Conservation (phyloP, 2,888 invertebrate species). For the Unio delphinus region DNA sequence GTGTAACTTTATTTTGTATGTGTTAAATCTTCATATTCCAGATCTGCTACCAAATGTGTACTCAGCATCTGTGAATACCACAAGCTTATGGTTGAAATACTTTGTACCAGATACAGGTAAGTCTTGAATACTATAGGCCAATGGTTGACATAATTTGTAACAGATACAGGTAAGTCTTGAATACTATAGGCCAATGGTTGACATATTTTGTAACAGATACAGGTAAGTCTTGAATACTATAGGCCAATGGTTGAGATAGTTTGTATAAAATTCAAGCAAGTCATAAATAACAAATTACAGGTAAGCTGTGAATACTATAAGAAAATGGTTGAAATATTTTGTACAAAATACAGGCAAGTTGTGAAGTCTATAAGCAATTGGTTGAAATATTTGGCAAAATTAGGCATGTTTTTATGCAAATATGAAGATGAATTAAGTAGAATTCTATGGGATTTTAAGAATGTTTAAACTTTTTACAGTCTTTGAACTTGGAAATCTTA, state of each 20-base stretch:
- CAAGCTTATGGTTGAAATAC: slow-evolving; percentile 59
- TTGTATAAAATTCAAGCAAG: slow-evolving; percentile 65
- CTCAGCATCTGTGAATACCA: slow-evolving; percentile 65
- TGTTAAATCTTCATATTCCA: slow-evolving; percentile 27
- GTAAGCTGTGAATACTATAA: too few relatives aligned
- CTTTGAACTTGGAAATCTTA: too few relatives aligned
- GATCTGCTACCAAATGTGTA: slow-evolving; percentile 60
- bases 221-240: slow-evolving; percentile 44
- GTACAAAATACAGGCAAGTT: too few relatives aligned
- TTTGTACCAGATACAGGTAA: slow-evolving; percentile 66
- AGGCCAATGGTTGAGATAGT: slow-evolving; percentile 53
- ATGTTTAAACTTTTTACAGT: too few relatives aligned
- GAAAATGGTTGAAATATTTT: too few relatives aligned
- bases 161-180: slow-evolving; percentile 62
- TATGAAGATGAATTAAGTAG: too few relatives aligned
- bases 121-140: slow-evolving; percentile 6
- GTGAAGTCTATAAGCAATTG: too few relatives aligned
- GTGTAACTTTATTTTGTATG: too few relatives aligned
- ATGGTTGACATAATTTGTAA: slow-evolving; percentile 60
- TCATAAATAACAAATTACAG: not conserved
- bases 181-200: slow-evolving; percentile 35
- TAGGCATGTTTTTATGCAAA: too few relatives aligned
- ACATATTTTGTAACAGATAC: slow-evolving; percentile 63
- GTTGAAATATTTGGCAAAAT: too few relatives aligned
- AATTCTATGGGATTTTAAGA: too few relatives aligned